Conservation (phyloP, 2,797 vertebrate genomes). For the Capromys pilorides region DNA sequence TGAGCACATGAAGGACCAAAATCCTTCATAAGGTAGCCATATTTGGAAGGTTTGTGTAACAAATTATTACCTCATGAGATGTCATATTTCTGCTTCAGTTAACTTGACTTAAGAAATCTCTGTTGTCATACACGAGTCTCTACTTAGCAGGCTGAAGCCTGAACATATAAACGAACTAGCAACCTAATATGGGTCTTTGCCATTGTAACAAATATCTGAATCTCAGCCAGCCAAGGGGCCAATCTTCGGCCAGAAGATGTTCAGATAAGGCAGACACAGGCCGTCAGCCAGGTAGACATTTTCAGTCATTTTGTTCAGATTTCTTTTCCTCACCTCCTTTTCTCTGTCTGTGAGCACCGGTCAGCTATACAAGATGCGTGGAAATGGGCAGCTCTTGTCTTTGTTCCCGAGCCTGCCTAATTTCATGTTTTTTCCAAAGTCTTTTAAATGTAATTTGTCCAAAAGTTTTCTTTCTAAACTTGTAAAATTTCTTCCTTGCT, state of each 20-base stretch:
- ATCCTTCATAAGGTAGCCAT: not conserved
- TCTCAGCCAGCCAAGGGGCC: not conserved
- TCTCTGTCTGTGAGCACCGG: not conserved
- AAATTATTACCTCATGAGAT: not conserved
- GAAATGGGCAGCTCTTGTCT: not conserved
- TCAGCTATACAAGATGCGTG: not conserved
- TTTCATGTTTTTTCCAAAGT: not conserved
- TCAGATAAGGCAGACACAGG: not conserved
- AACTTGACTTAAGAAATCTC: not conserved
- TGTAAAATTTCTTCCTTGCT: slow-evolving; percentile 33
- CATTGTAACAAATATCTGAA: not conserved
- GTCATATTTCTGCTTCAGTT: slow-evolving; percentile 44
- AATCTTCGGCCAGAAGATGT: not conserved
- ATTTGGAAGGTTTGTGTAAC: slow-evolving; percentile 43
- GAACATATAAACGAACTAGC: not conserved
- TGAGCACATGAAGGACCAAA: slow-evolving; percentile 55
- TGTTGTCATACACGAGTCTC: not conserved
- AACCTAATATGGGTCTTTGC: not conserved
- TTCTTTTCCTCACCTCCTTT: not conserved
- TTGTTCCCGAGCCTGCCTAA: not conserved
- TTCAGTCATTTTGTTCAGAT: not conserved
- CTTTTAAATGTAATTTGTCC: not conserved
- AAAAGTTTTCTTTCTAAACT: not conserved
- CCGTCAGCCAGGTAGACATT: not conserved
- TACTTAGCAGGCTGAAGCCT: not conserved